Conservation (phyloP, 2,888 invertebrate species). For the Magallana nippona region DNA sequence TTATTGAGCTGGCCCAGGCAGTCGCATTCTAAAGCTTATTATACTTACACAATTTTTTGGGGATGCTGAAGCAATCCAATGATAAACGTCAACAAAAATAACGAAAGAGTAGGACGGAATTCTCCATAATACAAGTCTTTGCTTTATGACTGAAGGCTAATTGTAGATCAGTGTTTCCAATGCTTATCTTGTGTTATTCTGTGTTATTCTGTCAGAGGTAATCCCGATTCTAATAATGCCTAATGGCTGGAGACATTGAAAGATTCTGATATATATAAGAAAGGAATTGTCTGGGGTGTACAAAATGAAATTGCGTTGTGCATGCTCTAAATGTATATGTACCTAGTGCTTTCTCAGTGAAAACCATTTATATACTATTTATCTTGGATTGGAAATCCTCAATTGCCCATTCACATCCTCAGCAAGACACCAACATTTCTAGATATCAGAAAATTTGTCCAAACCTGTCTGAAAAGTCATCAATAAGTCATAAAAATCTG, state of each 20-base stretch:
- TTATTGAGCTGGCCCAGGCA: not conserved
- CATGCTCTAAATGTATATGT: not conserved
- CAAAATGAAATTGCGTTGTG: not conserved
- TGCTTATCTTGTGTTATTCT: constrained; percentile 3
- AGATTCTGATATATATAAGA: constrained; percentile 29
- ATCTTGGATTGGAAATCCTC: constrained; percentile 1
- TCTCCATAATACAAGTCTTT: constrained; percentile 2
- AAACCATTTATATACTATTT: constrained; percentile 4
- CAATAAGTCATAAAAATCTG: constrained; percentile 33
- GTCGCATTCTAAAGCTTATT: not conserved
- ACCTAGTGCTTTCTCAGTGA: not conserved
- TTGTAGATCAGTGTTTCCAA: constrained; percentile 26
- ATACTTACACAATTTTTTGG: not conserved
- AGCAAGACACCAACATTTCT: not conserved
- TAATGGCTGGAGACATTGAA: constrained; percentile 16
- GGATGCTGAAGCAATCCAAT: not conserved
- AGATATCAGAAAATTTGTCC: constrained; percentile 23
- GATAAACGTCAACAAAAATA: constrained; percentile 24
- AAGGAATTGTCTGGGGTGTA: constrained; percentile 2
- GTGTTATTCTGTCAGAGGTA: constrained; percentile 23
- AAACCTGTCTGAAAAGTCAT: constrained; percentile 22
- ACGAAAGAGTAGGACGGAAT: not conserved
- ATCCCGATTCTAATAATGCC: constrained; percentile 20
- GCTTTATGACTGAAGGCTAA: constrained; percentile 29
- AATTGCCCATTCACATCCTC: constrained; percentile 21